Percentiles rank a stretch among this genome's conserved stretches.
phyloP scores from a whole-genome alignment of 2,113 vertebrate genomes.

The Reinhardtius hippoglossoides region DNA sequence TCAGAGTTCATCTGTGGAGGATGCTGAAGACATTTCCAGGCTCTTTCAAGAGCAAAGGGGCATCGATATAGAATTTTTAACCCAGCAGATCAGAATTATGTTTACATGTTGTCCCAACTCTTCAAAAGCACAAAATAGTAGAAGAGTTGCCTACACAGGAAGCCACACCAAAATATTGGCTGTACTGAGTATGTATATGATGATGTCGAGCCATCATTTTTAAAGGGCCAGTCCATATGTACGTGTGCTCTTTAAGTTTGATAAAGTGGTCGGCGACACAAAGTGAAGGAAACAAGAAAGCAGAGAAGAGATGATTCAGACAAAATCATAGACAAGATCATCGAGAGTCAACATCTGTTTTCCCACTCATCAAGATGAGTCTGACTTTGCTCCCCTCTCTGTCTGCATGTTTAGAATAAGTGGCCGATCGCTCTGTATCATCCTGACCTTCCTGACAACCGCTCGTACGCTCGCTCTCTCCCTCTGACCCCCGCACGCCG shows the following conservation, averaged over 20 bases:
- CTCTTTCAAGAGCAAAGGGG: too few species aligned
- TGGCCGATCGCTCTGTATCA: slow-evolving; percentile 40
- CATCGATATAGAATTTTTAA: too few species aligned
- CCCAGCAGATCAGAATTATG: not conserved
- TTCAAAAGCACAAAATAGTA: not conserved
- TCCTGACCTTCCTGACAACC: slow-evolving; percentile 6
- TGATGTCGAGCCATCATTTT: not conserved
- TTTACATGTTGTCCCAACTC: not conserved
- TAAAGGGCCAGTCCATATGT: not conserved
- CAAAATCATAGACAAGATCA: slow-evolving; percentile 21
- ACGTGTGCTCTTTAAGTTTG: not conserved
- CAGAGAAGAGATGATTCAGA: slow-evolving; percentile 4
- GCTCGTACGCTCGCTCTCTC: not conserved
- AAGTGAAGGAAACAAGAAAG: slow-evolving; percentile 32
- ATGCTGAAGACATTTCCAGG: too few species aligned
- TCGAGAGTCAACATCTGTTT: slow-evolving; percentile 60
- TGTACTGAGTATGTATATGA: too few species aligned
- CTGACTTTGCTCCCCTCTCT: slow-evolving; percentile 30
- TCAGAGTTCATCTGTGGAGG: too few species aligned
- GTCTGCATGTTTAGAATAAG: slow-evolving; percentile 56
- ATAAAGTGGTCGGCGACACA: slow-evolving; percentile 34
- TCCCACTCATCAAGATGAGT: slow-evolving; percentile 52
- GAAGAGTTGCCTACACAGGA: too few species aligned
- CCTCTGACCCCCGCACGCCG: not conserved
- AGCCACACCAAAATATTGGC: too few species aligned